Percentiles rank a stretch among this genome's conserved stretches.
phyloP scores from a whole-genome alignment of 2,113 vertebrate species.

The Pionites leucogaster region DNA sequence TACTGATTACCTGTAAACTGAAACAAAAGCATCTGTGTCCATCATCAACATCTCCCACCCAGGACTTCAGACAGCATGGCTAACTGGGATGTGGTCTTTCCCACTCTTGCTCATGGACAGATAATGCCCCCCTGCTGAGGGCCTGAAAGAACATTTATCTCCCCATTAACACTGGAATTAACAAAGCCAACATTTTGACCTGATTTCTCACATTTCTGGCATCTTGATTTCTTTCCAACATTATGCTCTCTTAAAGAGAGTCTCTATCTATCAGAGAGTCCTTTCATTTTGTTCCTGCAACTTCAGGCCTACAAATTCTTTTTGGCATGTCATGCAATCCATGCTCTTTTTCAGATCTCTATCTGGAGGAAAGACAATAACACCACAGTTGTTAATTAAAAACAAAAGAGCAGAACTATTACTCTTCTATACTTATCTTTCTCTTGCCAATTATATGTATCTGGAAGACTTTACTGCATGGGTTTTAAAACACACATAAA shows the following conservation, averaged over 20 bases:
- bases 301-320: not conserved
- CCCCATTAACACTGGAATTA: not conserved
- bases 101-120: not conserved
- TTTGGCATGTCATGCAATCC: not conserved
- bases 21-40: not conserved
- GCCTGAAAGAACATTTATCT: not conserved
- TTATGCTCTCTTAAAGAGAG: not conserved
- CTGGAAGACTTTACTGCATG: slow-evolving; percentile 28
- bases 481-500: slow-evolving; percentile 58
- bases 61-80: not conserved
- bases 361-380: not conserved
- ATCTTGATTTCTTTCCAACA: not conserved
- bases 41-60: not conserved
- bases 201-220: not conserved
- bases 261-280: not conserved
- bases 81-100: not conserved
- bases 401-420: not conserved
- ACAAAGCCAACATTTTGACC: not conserved
- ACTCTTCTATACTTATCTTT: slow-evolving; percentile 17
- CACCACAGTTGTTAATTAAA: slow-evolving; percentile 28
- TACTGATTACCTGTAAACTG: not conserved
- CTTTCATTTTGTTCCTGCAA: not conserved
- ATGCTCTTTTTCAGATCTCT: not conserved
- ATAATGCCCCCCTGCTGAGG: not conserved
- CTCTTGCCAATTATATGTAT: slow-evolving; percentile 26